Evolutionary conservation across 2,888 invertebrate species (phyloP).

Genomic region (Brenthis hecate): DNA sequence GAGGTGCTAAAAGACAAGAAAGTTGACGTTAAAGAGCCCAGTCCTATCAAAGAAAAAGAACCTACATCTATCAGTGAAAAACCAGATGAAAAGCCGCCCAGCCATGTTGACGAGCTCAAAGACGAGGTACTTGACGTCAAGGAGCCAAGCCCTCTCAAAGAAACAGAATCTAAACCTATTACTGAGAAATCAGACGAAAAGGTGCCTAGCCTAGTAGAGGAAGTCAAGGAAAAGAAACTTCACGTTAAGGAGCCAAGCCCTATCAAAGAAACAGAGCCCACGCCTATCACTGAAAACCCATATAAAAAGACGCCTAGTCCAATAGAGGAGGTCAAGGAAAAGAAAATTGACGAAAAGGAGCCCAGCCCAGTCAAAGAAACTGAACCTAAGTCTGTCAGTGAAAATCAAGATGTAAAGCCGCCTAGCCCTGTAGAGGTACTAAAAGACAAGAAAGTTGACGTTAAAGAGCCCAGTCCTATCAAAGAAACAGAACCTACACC

Average conservation of each 20-base stretch:
- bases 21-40: conserved; percentile 28
- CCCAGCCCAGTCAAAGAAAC: conserved; percentile 4
- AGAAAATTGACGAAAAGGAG: conserved; percentile 1
- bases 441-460: not conserved
- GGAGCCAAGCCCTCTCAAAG: no score
- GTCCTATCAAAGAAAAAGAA: conserved; percentile 10
- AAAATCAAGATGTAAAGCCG: no score
- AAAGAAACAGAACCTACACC: not conserved
- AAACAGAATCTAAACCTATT: not conserved
- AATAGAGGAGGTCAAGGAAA: not conserved
- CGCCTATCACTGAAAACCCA: not conserved
- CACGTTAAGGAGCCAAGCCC: conserved; percentile 11
- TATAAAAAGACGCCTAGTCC: conserved; percentile 30
- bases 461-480: not conserved
- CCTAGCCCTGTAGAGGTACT: no score
- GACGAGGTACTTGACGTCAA: not conserved
- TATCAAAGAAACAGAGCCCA: not conserved
- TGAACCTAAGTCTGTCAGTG: no score
- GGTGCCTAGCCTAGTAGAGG: not conserved
- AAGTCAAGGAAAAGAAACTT: not conserved
- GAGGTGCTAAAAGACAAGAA: conserved; percentile 15
- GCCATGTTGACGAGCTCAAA: not conserved
- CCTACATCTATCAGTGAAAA: not conserved
- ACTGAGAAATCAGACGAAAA: not conserved
- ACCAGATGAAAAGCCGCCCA: conserved; percentile 4